These are phyloP conservation scores for Danio tinwini DNA, from an alignment of 2,797 vertebrate species.

Conservation along the genomic window DNA sequence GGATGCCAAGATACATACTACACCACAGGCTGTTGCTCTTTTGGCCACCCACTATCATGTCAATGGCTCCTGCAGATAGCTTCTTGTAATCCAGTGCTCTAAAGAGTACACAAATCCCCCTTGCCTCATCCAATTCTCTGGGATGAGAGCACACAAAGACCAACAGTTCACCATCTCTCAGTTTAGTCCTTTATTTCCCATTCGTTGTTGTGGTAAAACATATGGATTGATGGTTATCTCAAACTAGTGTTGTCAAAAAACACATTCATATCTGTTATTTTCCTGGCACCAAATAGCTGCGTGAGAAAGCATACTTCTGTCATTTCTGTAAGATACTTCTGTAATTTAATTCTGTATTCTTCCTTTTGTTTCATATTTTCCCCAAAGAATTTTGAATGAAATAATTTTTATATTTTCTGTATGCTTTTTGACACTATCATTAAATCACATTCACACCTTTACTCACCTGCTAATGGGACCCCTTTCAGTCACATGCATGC, in stretches of 20 bases:
- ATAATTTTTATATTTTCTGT: constrained; percentile 5
- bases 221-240: neutral
- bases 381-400: neutral
- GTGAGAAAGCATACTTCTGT: neutral
- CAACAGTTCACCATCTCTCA: neutral
- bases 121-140: constrained; percentile 1
- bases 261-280: neutral
- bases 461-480: neutral
- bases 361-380: constrained; percentile 11
- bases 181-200: neutral
- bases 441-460: neutral
- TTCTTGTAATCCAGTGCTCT: constrained; percentile 23
- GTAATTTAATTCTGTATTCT: neutral
- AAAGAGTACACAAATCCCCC: constrained; percentile 29
- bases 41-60: constrained; percentile 58
- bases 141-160: constrained; percentile 2
- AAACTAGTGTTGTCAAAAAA: neutral
- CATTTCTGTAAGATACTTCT: no score
- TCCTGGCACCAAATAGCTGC: neutral
- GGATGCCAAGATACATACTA: constrained; percentile 52
- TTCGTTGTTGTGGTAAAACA: neutral
- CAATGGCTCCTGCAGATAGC: neutral
- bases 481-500: constrained; percentile 29
- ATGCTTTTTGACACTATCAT: constrained; percentile 27
- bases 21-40: constrained; percentile 38